phyloP scores from a whole-genome alignment of 2,888 invertebrate genomes.

The Drosophila koepferae region DNA sequence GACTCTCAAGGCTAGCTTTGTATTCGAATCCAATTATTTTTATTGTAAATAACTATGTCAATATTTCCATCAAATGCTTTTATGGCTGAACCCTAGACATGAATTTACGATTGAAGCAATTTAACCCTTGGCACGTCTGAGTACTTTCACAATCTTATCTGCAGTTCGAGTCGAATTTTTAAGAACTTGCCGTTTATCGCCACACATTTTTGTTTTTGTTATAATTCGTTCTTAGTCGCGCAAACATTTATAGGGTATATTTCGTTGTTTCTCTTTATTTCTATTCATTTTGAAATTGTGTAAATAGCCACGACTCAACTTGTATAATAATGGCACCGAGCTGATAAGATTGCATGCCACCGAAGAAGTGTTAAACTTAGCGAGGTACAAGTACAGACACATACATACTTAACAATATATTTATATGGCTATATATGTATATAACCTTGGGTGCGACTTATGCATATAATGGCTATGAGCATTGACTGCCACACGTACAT shows the following conservation, averaged over 20 bases:
- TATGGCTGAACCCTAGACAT: slow-evolving; percentile 17
- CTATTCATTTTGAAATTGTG: slow-evolving; percentile 7
- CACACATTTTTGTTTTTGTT: slow-evolving; percentile 7
- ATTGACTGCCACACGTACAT: slow-evolving; percentile 39
- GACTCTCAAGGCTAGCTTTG: slow-evolving; percentile 45
- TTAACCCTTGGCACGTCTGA: slow-evolving; percentile 32
- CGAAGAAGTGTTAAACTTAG: slow-evolving; percentile 45
- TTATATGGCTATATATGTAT: slow-evolving; percentile 8
- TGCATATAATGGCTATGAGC: slow-evolving; percentile 10
- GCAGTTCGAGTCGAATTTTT: background rate
- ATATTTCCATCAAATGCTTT: slow-evolving; percentile 30
- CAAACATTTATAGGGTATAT: slow-evolving; percentile 52
- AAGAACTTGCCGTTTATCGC: slow-evolving; percentile 40
- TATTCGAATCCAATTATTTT: background rate
- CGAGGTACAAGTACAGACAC: slow-evolving; percentile 19
- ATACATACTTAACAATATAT: background rate
- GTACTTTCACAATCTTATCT: slow-evolving; percentile 45
- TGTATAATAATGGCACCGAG: slow-evolving; percentile 30
- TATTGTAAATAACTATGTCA: slow-evolving; percentile 6
- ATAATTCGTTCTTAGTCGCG: slow-evolving; percentile 11
- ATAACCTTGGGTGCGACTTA: slow-evolving; percentile 47
- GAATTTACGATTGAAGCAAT: background rate
- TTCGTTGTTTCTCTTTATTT: slow-evolving; percentile 18
- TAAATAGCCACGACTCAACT: slow-evolving; percentile 26
- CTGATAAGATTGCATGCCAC: slow-evolving; percentile 64